Conservation (phyloP, 1,140 invertebrate species). For the Tenebrio molitor region DNA sequence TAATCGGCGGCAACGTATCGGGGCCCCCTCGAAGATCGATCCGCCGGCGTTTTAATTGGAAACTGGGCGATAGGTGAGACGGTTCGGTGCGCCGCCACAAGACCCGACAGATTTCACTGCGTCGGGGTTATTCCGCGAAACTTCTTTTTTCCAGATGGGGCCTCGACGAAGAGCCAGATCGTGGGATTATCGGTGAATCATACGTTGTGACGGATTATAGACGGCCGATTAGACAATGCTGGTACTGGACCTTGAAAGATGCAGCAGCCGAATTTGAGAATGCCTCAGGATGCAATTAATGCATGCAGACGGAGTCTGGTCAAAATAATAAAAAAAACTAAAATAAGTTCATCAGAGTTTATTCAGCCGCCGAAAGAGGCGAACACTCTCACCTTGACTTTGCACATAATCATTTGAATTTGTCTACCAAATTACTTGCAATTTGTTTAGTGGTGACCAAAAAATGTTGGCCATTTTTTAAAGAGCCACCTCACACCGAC, state of each 20-base stretch:
- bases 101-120: no score
- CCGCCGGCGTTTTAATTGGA: no score
- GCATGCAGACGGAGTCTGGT: conserved; percentile 59
- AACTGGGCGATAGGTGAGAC: no score
- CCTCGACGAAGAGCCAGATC: no score
- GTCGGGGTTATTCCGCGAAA: background rate
- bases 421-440: conserved; percentile 48
- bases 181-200: background rate
- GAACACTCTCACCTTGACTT: conserved; percentile 58
- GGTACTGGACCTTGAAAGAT: conserved; percentile 31
- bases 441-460: conserved; percentile 41
- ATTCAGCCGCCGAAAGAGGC: conserved; percentile 53
- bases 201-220: conserved; percentile 11
- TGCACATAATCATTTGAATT: conserved; percentile 54
- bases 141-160: background rate
- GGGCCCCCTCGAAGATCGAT: no score
- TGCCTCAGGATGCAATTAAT: conserved; percentile 60
- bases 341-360: conserved; percentile 60
- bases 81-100: no score
- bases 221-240: conserved; percentile 27
- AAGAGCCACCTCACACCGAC: background rate
- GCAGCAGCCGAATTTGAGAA: conserved; percentile 56
- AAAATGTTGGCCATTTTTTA: conserved; percentile 28
- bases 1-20: conserved; percentile 8
- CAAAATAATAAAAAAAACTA: conserved; percentile 56